Base-by-base conservation (phyloP, 2,113 vertebrate species). In the Phyllostomus hastatus region DNA sequence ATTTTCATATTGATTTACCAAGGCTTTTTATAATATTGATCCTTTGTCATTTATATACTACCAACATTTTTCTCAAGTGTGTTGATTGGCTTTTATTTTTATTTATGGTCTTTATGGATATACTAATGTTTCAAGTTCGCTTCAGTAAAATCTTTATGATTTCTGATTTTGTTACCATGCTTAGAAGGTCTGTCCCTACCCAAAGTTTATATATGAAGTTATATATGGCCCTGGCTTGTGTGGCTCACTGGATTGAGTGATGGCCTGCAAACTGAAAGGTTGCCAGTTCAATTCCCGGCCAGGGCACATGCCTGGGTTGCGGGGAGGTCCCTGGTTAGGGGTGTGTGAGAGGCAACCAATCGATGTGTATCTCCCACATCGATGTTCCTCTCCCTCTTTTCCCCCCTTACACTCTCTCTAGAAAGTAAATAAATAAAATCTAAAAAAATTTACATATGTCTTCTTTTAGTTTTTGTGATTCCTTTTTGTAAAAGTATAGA, bases 51-150 rank as follows among this genome's bases (percentile, higher is more conserved):
- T 93, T 95, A 91, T 89, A 67, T 50, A 59, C 52, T 92, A 76
- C 16, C 83, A 70, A 83, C 94, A 86, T 91, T 94, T 94, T 96
- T 91, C 87, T 95, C 87, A 61, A 92, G 50, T 76, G 35, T 80
- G 73, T 54, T 75, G 46, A 97, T 14, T 87, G 92, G 92, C 84
- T 95, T 97, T 97, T 96, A 96, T 75, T 97, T 97, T 95, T 91
- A 46, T 84, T 97, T 90, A 90, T 48, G 43, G 67, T 70, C 75
- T 96, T 92, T 96, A 97, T 78, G 94, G 84, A 90, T 88, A 97
- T 69, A 67, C 17, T 70, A 84, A 84, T 59, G 28, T 95, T 91
- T 92, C 61, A 96, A 90, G 50, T 93, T 89, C 59, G 66, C 59
- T 33, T 69, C 59, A 86, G 92, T 88, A 96, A 95, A 94, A 79